Conservation (phyloP, 2,888 invertebrate species). For the Ptychoptera contaminata region DNA sequence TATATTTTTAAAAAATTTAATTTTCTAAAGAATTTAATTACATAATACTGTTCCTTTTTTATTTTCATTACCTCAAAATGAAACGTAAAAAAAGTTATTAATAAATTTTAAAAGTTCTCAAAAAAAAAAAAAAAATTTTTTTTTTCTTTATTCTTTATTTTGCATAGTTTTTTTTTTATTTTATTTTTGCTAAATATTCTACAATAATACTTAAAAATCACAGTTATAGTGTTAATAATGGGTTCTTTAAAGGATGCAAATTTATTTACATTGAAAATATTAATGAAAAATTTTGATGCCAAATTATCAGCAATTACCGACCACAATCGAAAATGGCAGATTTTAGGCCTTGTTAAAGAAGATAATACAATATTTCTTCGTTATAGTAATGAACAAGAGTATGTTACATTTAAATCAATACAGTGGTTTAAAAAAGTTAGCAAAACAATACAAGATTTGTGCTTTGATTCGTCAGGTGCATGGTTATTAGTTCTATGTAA, state of each 20-base stretch:
- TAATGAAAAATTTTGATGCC: constrained; percentile 27
- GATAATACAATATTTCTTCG: constrained; percentile 29
- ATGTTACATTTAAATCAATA: constrained; percentile 26
- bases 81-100: too few species aligned
- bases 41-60: too few species aligned
- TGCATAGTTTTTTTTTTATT: too few species aligned
- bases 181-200: too few species aligned
- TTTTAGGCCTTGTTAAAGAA: constrained; percentile 27
- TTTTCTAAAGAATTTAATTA: too few species aligned
- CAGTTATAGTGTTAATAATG: too few species aligned
- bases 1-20: too few species aligned
- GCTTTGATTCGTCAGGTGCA: constrained; percentile 67
- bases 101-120: too few species aligned
- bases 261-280: constrained; percentile 26
- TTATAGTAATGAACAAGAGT: constrained; percentile 21
- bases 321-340: constrained; percentile 24
- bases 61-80: too few species aligned
- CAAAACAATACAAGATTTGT: constrained; percentile 46
- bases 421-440: constrained; percentile 27
- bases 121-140: too few species aligned
- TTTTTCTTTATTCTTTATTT: too few species aligned
- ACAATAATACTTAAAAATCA: too few species aligned
- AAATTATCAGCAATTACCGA: constrained; percentile 27
- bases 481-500: constrained; percentile 30
- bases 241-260: constrained; percentile 16